phyloP scores from a whole-genome alignment of 2,888 invertebrate species.

The Epistrophe grossulariae region DNA sequence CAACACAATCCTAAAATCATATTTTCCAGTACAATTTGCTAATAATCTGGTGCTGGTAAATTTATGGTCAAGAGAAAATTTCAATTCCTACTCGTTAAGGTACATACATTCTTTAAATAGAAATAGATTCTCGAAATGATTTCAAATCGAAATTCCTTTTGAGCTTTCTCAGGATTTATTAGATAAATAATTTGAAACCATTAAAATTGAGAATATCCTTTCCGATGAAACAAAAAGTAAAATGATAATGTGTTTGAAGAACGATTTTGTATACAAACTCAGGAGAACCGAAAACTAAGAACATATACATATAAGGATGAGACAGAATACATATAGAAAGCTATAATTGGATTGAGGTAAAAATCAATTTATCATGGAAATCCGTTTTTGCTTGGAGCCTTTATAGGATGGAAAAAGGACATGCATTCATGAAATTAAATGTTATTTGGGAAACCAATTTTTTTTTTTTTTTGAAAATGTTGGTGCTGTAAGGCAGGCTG shows the following conservation, averaged over 20 bases:
- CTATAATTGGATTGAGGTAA: not conserved
- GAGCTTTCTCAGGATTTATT: not conserved
- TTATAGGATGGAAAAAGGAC: conserved; percentile 1
- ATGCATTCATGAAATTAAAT: not conserved
- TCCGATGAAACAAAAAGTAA: too few species aligned
- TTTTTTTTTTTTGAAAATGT: not conserved
- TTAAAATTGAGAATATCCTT: conserved; percentile 1
- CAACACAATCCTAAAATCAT: not conserved
- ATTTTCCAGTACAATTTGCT: not conserved
- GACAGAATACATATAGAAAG: not conserved
- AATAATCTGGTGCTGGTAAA: not conserved
- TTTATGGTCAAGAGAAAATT: conserved; percentile 1
- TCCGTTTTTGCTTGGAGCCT: not conserved
- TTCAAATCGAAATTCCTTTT: conserved; percentile 4
- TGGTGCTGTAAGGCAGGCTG: not conserved
- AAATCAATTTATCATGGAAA: not conserved
- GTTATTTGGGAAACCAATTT: not conserved
- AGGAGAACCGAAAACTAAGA: not conserved
- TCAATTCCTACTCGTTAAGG: not conserved
- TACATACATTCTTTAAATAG: not conserved
- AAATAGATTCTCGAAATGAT: conserved; percentile 4
- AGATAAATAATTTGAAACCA: not conserved
- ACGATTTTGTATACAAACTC: not conserved
- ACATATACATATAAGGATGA: not conserved
- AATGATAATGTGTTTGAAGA: not conserved